These are phyloP conservation scores for Gastrophysa polygoni DNA, from an alignment of 2,888 invertebrate species.

Conservation along the genomic window DNA sequence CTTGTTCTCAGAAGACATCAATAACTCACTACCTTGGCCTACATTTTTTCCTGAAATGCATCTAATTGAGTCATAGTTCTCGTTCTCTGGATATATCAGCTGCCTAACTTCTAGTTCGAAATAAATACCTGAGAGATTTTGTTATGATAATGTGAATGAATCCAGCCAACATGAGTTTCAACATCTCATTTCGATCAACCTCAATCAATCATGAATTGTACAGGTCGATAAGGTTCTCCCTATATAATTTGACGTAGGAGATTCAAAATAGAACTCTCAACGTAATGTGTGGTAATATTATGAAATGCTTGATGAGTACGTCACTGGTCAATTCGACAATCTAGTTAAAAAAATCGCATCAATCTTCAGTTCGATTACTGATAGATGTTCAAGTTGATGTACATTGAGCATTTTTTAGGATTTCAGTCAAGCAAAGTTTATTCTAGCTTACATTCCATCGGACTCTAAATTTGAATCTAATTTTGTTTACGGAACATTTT, in stretches of 20 bases:
- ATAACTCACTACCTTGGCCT: slow-evolving; percentile 27
- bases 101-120: too few species aligned
- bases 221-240: too few species aligned
- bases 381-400: background rate
- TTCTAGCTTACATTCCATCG: background rate
- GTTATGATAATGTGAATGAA: too few species aligned
- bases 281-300: background rate
- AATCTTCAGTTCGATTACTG: background rate
- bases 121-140: too few species aligned
- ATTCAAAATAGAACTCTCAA: background rate
- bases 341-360: background rate
- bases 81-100: background rate
- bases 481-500: background rate
- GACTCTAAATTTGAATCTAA: background rate
- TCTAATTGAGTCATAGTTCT: slow-evolving; percentile 15
- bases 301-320: background rate
- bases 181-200: too few species aligned
- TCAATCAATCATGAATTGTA: too few species aligned
- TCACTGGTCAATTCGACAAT: background rate
- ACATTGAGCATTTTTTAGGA: background rate
- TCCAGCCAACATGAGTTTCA: too few species aligned
- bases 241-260: too few species aligned
- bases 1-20: slow-evolving; percentile 23
- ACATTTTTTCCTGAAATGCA: slow-evolving; percentile 20
- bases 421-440: background rate